Evolutionary conservation across 2,113 vertebrate species (phyloP).

Genomic region (Canis aureus): DNA sequence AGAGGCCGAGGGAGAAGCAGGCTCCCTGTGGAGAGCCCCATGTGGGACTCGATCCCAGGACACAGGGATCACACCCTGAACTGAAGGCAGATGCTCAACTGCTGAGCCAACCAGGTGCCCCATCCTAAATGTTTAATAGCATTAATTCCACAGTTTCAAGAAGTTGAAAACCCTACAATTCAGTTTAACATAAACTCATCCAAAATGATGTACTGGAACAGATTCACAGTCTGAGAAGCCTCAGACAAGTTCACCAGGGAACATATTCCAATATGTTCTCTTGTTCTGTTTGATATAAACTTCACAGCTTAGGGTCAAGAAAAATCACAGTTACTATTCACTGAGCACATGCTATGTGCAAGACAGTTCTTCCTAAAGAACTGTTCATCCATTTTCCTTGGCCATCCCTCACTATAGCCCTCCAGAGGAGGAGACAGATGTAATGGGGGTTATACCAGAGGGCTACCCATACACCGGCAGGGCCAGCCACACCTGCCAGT

Average conservation of each 20-base stretch:
- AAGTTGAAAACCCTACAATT: not conserved
- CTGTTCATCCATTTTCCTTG: not conserved
- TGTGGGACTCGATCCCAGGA: too few relatives aligned
- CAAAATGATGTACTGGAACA: not conserved
- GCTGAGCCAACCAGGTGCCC: too few relatives aligned
- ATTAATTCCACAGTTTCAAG: slow-evolving; percentile 2
- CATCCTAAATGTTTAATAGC: not conserved
- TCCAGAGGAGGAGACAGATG: not conserved
- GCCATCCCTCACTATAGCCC: not conserved
- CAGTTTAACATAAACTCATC: not conserved
- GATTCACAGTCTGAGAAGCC: not conserved
- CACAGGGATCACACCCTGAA: too few relatives aligned
- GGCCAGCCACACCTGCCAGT: not conserved
- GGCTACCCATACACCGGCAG: not conserved
- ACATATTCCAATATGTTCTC: not conserved
- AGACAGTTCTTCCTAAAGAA: not conserved
- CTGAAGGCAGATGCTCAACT: too few relatives aligned
- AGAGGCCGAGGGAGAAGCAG: too few relatives aligned
- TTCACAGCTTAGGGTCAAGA: not conserved
- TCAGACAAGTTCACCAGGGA: not conserved
- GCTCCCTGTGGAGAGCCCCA: too few relatives aligned
- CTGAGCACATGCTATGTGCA: not conserved
- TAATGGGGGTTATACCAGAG: not conserved
- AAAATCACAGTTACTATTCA: not conserved
- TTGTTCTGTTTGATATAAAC: not conserved